A percentile compares a stretch with the other conserved stretches of the same genome.
Conservation (phyloP, 2,888 invertebrate genomes). For the Tricholauxania praeusta region DNA sequence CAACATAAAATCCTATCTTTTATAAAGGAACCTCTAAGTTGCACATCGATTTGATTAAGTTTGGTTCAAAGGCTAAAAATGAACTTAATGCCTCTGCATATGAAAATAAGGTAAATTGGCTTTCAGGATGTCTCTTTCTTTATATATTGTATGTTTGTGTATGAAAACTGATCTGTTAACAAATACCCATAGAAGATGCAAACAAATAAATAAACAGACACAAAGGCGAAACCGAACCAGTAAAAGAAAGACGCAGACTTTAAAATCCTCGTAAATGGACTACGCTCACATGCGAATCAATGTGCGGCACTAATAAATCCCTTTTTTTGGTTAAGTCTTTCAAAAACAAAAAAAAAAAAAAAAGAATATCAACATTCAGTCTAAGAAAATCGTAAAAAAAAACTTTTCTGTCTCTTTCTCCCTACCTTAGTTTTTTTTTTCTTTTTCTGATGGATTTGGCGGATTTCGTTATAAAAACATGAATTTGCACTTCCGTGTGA, state of each 20-base stretch:
- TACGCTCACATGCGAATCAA: constrained; percentile 28
- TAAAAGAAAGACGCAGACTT: background rate
- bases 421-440: background rate
- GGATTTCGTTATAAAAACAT: constrained; percentile 54
- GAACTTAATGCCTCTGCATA: too few relatives aligned
- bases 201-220: background rate
- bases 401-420: background rate
- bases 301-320: constrained; percentile 36
- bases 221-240: background rate
- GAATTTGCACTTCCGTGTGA: constrained; percentile 65
- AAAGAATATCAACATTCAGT: background rate
- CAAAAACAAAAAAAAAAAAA: background rate
- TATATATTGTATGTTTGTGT: background rate
- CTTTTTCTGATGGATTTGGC: constrained; percentile 2
- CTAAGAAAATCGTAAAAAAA: constrained; percentile 24
- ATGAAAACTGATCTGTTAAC: constrained; percentile 21
- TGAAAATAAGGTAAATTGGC: constrained; percentile 33
- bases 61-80: too few relatives aligned
- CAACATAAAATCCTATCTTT: too few relatives aligned
- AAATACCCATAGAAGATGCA: background rate
- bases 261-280: background rate
- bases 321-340: background rate
- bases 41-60: too few relatives aligned
- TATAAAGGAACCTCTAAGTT: too few relatives aligned
- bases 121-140: constrained; percentile 24